A percentile compares a stretch with the other conserved stretches of the same genome.
Conservation (phyloP, 37 sponge, comb jelly and placozoan genomes). For the Chondrilla cf. caribensis region DNA sequence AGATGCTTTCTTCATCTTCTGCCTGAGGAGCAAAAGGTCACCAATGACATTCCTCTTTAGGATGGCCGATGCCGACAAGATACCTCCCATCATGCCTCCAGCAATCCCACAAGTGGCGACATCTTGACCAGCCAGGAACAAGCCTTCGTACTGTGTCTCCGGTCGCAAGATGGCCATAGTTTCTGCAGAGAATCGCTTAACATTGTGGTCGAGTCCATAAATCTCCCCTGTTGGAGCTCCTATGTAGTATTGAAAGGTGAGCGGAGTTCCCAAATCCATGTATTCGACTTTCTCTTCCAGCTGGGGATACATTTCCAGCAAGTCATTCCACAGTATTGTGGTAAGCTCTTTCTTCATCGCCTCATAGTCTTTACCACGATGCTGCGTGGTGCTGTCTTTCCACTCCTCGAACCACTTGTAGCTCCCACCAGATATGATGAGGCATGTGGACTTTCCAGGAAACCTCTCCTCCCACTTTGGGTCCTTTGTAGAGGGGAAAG, state of each 20-base stretch:
- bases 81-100: constrained; percentile 78
- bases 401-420: constrained; percentile 87
- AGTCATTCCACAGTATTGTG: constrained; percentile 62
- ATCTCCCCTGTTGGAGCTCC: constrained; percentile 68
- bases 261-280: constrained; percentile 86
- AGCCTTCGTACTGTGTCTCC: constrained; percentile 63
- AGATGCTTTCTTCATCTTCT: constrained; percentile 22
- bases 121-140: constrained; percentile 92
- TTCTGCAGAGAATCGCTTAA: constrained; percentile 54
- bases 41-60: constrained; percentile 70
- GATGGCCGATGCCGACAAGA: constrained; percentile 69
- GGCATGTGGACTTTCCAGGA: constrained; percentile 81
- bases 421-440: constrained; percentile 64
- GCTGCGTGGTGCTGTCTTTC: constrained; percentile 52
- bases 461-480: constrained; percentile 73
- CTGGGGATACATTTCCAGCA: constrained; percentile 72
- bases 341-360: constrained; percentile 65
- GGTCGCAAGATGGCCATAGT: constrained; percentile 57
- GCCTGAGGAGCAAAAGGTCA: constrained; percentile 50
- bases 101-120: constrained; percentile 71
- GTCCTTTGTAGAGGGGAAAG: constrained; percentile 92
- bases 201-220: constrained; percentile 85
- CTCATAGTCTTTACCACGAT: constrained; percentile 80
- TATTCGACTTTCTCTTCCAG: constrained; percentile 81
- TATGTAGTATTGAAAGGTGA: constrained; percentile 80